These are phyloP conservation scores for Steatornis caripensis DNA, from an alignment of 2,113 vertebrate species.

Conservation along the genomic window DNA sequence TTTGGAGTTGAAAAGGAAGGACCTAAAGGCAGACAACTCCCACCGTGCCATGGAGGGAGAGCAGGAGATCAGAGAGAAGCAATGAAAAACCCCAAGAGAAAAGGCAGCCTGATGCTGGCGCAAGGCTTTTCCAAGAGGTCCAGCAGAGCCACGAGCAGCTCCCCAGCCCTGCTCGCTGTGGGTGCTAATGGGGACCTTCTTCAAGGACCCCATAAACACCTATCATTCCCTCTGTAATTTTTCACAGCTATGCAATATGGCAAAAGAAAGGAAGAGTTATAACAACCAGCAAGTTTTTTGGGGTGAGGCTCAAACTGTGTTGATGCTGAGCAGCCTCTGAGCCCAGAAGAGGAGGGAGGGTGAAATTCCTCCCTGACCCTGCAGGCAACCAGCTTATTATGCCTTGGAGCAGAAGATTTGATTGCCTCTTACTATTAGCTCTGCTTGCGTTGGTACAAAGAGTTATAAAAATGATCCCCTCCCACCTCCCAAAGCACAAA, in stretches of 20 bases:
- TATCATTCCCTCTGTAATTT: not conserved
- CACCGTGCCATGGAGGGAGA: not conserved
- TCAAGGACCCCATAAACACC: not conserved
- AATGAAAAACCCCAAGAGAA: not conserved
- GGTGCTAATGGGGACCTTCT: rapidly evolving
- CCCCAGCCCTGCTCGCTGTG: rapidly evolving
- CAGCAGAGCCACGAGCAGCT: not conserved
- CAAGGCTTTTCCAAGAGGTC: not conserved
- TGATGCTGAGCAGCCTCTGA: not conserved
- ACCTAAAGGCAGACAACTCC: not conserved
- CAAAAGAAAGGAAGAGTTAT: not conserved
- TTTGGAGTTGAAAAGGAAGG: not conserved
- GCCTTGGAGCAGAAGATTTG: slow-evolving; percentile 47
- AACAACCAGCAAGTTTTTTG: not conserved
- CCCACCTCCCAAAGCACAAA: not conserved
- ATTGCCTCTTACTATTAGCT: slow-evolving; percentile 56
- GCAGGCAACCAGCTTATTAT: slow-evolving; percentile 37
- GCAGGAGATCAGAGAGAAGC: not conserved
- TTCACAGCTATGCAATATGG: not conserved
- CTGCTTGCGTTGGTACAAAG: slow-evolving; percentile 3
- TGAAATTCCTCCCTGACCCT: not conserved
- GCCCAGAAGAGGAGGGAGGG: not conserved
- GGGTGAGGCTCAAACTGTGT: not conserved
- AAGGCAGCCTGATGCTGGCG: rapidly evolving
- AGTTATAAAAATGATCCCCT: slow-evolving; percentile 24